Percentiles rank a stretch among this genome's conserved stretches.
Conservation (phyloP, 2,888 invertebrate genomes). For the Cinara cedri region DNA sequence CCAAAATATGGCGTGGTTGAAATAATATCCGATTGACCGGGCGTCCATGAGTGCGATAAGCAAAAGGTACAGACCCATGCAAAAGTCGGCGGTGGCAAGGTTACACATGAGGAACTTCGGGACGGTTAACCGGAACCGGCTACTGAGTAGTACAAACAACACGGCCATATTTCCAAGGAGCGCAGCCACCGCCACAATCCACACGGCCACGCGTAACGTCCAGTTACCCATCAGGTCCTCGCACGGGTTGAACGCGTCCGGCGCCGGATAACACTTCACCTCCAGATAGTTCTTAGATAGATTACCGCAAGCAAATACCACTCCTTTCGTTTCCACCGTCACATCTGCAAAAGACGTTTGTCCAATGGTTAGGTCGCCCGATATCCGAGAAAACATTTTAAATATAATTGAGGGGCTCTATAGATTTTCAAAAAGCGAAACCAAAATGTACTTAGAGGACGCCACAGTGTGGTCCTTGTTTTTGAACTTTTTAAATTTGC, state of each 20-base stretch:
- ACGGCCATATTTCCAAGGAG: slow-evolving; percentile 86
- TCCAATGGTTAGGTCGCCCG: not conserved
- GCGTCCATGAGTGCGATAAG: slow-evolving; percentile 84
- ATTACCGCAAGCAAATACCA: slow-evolving; percentile 30
- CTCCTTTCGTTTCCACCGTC: slow-evolving; percentile 26
- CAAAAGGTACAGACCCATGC: slow-evolving; percentile 83
- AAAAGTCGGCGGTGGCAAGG: slow-evolving; percentile 86
- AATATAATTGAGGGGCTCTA: too few species aligned
- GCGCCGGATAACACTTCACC: slow-evolving; percentile 74
- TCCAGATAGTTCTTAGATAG: slow-evolving; percentile 41
- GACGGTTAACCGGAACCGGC: slow-evolving; percentile 70
- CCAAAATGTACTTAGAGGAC: too few species aligned
- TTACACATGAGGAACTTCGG: slow-evolving; percentile 80
- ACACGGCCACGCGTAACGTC: slow-evolving; percentile 80
- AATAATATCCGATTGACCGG: slow-evolving; percentile 83
- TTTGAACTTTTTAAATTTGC: too few species aligned
- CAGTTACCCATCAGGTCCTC: slow-evolving; percentile 87
- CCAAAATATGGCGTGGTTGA: slow-evolving; percentile 90
- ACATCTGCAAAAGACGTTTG: not conserved
- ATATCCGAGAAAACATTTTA: too few species aligned
- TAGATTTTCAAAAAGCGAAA: too few species aligned
- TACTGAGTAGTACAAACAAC: slow-evolving; percentile 75
- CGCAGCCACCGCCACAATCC: slow-evolving; percentile 84
- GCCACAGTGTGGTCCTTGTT: too few species aligned
- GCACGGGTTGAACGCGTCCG: slow-evolving; percentile 85